Conservation (phyloP, 2,113 vertebrate genomes). For the Coptodon bakossiorum region DNA sequence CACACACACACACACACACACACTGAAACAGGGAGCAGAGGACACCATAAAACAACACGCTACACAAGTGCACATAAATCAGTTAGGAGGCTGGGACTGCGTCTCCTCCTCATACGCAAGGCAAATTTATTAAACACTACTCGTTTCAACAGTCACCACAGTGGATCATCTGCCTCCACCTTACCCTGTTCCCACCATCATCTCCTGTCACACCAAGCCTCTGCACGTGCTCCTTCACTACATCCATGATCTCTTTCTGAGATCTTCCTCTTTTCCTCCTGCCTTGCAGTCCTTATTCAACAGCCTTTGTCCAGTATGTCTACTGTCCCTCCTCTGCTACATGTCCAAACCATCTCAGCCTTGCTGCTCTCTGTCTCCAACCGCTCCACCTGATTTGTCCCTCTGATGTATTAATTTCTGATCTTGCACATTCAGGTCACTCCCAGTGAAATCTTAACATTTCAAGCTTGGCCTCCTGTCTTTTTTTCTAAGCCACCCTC, state of each 20-base stretch:
- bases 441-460: neutral
- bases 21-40: neutral
- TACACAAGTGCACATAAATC: neutral
- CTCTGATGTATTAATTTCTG: too few species aligned
- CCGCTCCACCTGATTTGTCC: neutral
- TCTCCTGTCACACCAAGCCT: neutral
- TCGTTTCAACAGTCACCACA: too few species aligned
- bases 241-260: neutral
- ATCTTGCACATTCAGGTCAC: neutral
- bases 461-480: neutral
- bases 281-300: neutral
- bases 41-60: neutral
- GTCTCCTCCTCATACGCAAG: too few species aligned
- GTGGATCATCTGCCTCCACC: too few species aligned
- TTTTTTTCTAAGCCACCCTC: neutral
- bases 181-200: too few species aligned
- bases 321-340: neutral
- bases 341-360: neutral
- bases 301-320: neutral
- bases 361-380: neutral
- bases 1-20: neutral
- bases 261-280: neutral
- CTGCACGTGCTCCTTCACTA: neutral
- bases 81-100: neutral
- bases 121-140: too few species aligned